Evolutionary conservation across 2,113 vertebrate species (phyloP).

Genomic region (Pholis gunnellus): DNA sequence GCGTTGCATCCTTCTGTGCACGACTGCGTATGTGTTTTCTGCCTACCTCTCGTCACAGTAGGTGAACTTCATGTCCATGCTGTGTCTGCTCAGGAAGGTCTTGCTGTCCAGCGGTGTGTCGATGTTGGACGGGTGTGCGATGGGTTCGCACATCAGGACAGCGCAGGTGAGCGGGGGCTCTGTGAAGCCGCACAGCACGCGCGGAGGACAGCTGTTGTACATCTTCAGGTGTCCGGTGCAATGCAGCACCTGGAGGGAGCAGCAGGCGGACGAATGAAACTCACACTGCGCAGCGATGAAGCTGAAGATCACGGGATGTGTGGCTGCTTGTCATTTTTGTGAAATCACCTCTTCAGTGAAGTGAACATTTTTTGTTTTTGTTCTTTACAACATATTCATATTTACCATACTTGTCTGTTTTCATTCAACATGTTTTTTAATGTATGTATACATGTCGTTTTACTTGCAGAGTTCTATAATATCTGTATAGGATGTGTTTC

Average conservation of each 20-base stretch:
- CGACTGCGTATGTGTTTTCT: background rate
- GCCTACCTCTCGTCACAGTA: constrained; percentile 96
- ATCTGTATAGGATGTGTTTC: background rate
- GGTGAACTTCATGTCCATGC: constrained; percentile 99
- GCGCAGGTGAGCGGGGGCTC: constrained; percentile 94
- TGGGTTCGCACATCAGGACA: constrained; percentile 95
- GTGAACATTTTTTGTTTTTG: too few species aligned
- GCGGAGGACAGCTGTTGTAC: constrained; percentile 88
- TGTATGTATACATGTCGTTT: too few species aligned
- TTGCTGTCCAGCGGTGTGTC: constrained; percentile 97
- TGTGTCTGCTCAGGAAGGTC: constrained; percentile 97
- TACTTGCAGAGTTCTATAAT: too few species aligned
- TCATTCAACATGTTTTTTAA: too few species aligned
- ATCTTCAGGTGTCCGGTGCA: constrained; percentile 96
- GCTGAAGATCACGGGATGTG: background rate
- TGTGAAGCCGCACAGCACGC: constrained; percentile 89
- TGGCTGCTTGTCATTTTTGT: background rate
- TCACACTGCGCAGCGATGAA: background rate
- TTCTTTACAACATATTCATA: too few species aligned
- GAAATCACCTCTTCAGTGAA: too few species aligned
- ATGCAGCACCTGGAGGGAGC: constrained; percentile 90
- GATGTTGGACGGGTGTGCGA: constrained; percentile 96
- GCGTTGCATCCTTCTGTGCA: background rate
- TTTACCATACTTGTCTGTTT: too few species aligned
- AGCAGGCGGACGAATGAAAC: background rate